These are phyloP conservation scores for Amphilophus citrinellus DNA, from an alignment of 2,113 vertebrate species.

Conservation along the genomic window DNA sequence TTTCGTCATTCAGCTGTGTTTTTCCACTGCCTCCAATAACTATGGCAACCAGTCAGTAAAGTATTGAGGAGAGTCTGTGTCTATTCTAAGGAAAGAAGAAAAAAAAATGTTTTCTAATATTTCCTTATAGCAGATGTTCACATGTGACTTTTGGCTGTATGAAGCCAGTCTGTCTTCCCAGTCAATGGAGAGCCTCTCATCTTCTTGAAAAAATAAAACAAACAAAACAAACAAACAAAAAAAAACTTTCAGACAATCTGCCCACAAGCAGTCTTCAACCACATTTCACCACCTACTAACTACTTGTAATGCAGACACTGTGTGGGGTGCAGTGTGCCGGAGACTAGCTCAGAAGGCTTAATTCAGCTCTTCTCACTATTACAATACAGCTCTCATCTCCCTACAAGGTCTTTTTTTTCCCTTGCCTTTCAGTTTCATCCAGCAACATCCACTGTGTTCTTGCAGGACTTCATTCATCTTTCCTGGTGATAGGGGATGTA, in stretches of 20 bases:
- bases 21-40: constrained; percentile 74
- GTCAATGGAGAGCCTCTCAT: constrained; percentile 74
- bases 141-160: constrained; percentile 68
- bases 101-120: constrained; percentile 16
- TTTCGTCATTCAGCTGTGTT: constrained; percentile 73
- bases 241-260: constrained; percentile 65
- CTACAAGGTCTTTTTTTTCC: neutral
- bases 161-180: constrained; percentile 66
- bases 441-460: constrained; percentile 6
- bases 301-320: constrained; percentile 77
- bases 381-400: constrained; percentile 40
- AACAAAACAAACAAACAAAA: neutral
- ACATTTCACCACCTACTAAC: constrained; percentile 76
- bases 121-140: constrained; percentile 64
- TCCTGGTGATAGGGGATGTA: neutral
- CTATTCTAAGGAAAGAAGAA: constrained; percentile 44
- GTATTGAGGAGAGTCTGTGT: constrained; percentile 55
- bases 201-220: constrained; percentile 36
- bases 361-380: constrained; percentile 48
- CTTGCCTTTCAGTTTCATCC: constrained; percentile 15
- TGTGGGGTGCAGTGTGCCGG: constrained; percentile 68
- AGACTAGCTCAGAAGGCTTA: constrained; percentile 40
- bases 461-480: constrained; percentile 11
- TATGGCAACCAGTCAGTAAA: constrained; percentile 73
- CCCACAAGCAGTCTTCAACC: constrained; percentile 72